Evolutionary conservation across 2,797 vertebrate species (phyloP), one percentile per base, ranked within the genome.

Genomic region (Numenius phaeopus): DNA sequence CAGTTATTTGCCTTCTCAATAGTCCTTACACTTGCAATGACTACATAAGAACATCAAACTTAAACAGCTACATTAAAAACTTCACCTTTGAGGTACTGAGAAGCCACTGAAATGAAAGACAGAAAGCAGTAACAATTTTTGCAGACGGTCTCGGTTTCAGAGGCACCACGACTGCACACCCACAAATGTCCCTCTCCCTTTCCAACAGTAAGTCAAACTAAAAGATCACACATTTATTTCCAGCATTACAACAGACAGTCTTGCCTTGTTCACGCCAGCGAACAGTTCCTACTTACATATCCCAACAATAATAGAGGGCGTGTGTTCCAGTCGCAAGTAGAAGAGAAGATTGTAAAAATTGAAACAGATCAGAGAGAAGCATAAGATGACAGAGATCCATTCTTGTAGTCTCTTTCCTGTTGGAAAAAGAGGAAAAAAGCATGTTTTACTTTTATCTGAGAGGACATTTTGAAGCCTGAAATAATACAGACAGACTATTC

Each of bases 371-470:
- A 99, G 98, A 96, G 98, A 98, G 98, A 99, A 99, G 98, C 99
- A 99, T 69, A 99, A 97, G 97, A 99, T 32, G 83, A 99, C 99
- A 62, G 98, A 99, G 61, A 99, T 98, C 99, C 99, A 99, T 97
- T 99, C 99, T 96, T 99, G 99, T 96, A 99, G 98, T 90, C 99
- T 98, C 97, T 99, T 99, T 93, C 99, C 99, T 99, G 97, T 26
- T 47, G 69, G 83, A 21, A 24, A 73, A 30, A 55, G 66, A 46
- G 7, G 5, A 29, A 75, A 91, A 88, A 66, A 83, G 4, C 32
- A 42, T 6, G 22, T 44, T 96, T 95, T 89, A 93, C 58, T 90
- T 95, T 87, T 58, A 87, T 64, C 50, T 23, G 37, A 83, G 64
- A 62, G 37, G 75, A 77, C 81, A 83, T 67, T 87, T 40, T 75